Evolutionary conservation across 2,113 vertebrate species (phyloP), one percentile per base, ranked within the genome.

Genomic region (Pipra filicauda): DNA sequence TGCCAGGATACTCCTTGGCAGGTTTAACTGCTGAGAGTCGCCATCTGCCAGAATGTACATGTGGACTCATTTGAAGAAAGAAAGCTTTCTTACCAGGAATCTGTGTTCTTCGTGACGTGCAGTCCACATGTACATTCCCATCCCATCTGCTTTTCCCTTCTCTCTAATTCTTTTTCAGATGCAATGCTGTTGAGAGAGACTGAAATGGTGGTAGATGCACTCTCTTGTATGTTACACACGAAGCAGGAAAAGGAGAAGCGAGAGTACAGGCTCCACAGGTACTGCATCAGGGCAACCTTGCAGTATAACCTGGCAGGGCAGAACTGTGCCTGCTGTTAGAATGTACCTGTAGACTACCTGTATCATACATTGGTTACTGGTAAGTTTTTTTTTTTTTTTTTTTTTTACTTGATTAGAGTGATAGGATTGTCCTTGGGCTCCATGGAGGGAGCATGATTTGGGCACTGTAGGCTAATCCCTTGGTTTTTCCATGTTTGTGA

Each of bases 121-220:
- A 80, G 96, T 96, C 96, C 96, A 94, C 96, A 95, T 95, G 95
- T 95, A 95, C 96, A 95, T 95, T 97, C 94, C 76, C 9, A 1
- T 87, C 65, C 96, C 95, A 92, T 91, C 91, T 97, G 84, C 95
- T 94, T 96, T 95, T 97, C 93, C 94, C 77, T 96, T 97, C 95
- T 96, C 79, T 96, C 88, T 95, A 91, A 96, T 97, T 97, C 94
- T 97, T 95, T 97, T 97, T 97, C 96, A 97, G 96, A 97, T 96
- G 96, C 94, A 95, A 96, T 95, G 95, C 95, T 96, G 95, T 95
- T 97, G 74, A 97, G 90, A 95, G 69, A 96, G 83, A 92, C 96
- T 97, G 95, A 96, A 95, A 95, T 95, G 95, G 95, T 95, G 94
- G 93, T 97, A 97, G 88, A 97, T 97, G 94, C 96, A 92, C 91